Evolutionary conservation across 2,888 invertebrate species (phyloP), one percentile per base, ranked within the genome.

Genomic region (Lathronympha strigana): DNA sequence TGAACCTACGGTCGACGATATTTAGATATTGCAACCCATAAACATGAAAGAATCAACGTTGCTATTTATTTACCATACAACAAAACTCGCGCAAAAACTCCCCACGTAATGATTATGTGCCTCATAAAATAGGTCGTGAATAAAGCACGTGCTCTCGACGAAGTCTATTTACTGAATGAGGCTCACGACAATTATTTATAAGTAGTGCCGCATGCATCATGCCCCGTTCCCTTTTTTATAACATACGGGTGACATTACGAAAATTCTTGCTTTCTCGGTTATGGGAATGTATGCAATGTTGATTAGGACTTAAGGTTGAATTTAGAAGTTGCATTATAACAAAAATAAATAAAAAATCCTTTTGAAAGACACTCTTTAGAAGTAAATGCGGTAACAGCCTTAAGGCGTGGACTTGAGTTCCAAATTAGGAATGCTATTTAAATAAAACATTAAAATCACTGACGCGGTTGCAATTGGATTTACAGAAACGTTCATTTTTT

Each of bases 151-250:
- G 60, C 38, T 54, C 64, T 60, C 66, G 17, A 49, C 66, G 66
- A 47, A 36, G 60, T 66, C 66, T 66, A 61, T 66, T 66, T 66
- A 49, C 60, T 19, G 54, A 60, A 66, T 53, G 66, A 66, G 61
- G 54, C 54, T 38, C 60, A 23, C 60, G 66, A 61, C 66, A 66
- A 66, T 66, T 66, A 66, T 66, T 61, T 66, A 61, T 54, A 66
- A 66, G 66, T 61, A 66, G 60, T 49, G 54, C 43, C 60, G 33
- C 61, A 45, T 53, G 31, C 61, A 54, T 66, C 51, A 58, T 45
- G 45, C 17, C 45, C 38, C 60, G 38, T 15, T 54, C 58, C 9
- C 61, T 47, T 47, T 47, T 36, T 55, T 47, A 36, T 45, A 33
- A 60, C 38, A 60, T 66, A 54, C 36, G 47, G 28, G 21, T 19